A percentile compares a stretch with the other conserved stretches of the same genome.
Evolutionary conservation across 2,113 vertebrate genomes (phyloP).

Genomic region (Nesospiza acunhae): DNA sequence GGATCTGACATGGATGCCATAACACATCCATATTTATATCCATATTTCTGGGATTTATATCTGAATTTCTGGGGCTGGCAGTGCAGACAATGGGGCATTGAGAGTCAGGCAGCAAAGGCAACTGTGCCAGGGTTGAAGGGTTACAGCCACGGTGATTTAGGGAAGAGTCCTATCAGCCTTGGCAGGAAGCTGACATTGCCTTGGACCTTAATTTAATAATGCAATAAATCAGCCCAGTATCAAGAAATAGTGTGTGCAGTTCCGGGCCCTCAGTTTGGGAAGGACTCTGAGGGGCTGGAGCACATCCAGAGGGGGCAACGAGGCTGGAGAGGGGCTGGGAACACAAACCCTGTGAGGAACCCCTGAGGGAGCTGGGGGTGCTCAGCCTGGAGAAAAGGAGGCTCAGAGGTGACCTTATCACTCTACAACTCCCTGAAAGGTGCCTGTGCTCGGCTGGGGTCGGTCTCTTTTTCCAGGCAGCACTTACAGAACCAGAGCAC

Average conservation of each 20-base stretch:
- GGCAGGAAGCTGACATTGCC: background rate
- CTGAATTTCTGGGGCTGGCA: background rate
- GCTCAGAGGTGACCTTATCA: too few species aligned
- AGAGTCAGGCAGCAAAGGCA: background rate
- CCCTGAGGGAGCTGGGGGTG: too few species aligned
- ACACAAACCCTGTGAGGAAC: too few species aligned
- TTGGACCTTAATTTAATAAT: background rate
- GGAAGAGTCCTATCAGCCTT: background rate
- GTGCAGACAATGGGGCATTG: background rate
- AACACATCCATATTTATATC: background rate
- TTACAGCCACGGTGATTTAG: background rate
- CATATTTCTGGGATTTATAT: background rate
- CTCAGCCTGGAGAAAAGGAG: too few species aligned
- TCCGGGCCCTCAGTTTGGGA: too few species aligned
- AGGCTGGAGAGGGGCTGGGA: too few species aligned
- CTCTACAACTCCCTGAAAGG: too few species aligned
- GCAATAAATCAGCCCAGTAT: background rate
- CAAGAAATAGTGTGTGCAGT: background rate
- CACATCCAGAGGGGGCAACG: too few species aligned
- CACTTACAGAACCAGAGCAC: too few species aligned
- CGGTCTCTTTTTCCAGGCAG: too few species aligned
- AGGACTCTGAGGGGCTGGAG: too few species aligned
- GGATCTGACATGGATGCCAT: accelerated
- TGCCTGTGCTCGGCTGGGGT: too few species aligned
- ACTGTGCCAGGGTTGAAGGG: background rate